Evolutionary conservation across 2,888 invertebrate genomes (phyloP), one percentile per base, ranked within the genome.

Genomic region (Dicyrtomina minuta): DNA sequence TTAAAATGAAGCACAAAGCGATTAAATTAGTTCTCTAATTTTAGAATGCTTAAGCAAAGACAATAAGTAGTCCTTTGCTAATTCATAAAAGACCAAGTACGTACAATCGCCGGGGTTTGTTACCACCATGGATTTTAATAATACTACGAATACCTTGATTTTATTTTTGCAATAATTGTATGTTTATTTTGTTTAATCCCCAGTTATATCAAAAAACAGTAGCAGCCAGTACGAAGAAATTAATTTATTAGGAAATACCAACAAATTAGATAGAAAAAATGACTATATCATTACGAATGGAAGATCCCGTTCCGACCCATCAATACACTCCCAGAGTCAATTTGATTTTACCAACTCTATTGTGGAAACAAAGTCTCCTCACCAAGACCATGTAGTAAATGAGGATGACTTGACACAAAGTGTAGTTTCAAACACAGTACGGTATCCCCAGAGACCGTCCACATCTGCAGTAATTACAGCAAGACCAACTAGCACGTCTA

Each of bases 171-270:
- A 46, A 60, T 22, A 43, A 46, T 17, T 46, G 12, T 46, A 4
- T 17, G 12, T 66, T 44, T 33, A 39, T 55, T 55, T 61, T 33
- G 39, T 41, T 72, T 51, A 44, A 46, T 27, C 73, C 68, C 4
- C 72, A 77, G 77, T 75, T 26, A 67, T 77, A 51, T 77, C 77
- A 43, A 77, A 77, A 70, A 75, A 70, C 70, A 74, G 70, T 65
- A 77, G 72, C 61, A 75, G 74, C 71, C 75, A 75, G 62, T 74
- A 69, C 43, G 77, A 77, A 68, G 77, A 77, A 55, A 71, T 72
- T 4, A 60, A 67, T 67, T 67, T 67, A 67, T 67, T 67, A 67
- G 44, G 59, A 15, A 59, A 59, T 49, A 51, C 62, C 26, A 62
- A 67, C 27, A 65, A 65, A 53, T 10, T 65, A 41, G 55, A 60